phyloP scores from a whole-genome alignment of 2,113 vertebrate genomes.

The Hippocampus guttulatus region DNA sequence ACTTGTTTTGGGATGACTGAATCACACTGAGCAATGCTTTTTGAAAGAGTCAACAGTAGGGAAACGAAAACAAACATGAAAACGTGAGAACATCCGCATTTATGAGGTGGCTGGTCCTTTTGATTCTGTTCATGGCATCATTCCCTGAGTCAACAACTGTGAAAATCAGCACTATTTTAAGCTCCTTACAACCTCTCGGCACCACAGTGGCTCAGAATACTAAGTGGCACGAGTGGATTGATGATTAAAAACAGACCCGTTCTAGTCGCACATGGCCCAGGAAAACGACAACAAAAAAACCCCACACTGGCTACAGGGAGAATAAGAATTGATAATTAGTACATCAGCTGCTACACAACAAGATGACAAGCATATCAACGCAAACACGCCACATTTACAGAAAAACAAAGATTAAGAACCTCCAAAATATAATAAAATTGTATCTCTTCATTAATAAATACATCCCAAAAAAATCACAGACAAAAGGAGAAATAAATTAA shows the following conservation, averaged over 20 bases:
- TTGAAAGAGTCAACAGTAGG: slow-evolving; percentile 10
- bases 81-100: slow-evolving; percentile 35
- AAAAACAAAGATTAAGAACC: slow-evolving; percentile 19
- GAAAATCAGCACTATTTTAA: slow-evolving; percentile 37
- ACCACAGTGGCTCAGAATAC: slow-evolving; percentile 65
- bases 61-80: neutral
- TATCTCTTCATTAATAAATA: slow-evolving; percentile 78
- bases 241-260: slow-evolving; percentile 30
- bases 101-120: slow-evolving; percentile 61
- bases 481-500: slow-evolving; percentile 71
- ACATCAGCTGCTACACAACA: slow-evolving; percentile 54
- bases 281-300: too few species aligned
- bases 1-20: slow-evolving; percentile 27
- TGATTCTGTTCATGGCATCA: slow-evolving; percentile 66
- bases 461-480: slow-evolving; percentile 51
- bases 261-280: slow-evolving; percentile 33
- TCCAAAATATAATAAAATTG: slow-evolving; percentile 68
- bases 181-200: neutral
- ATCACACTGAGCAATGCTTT: slow-evolving; percentile 37
- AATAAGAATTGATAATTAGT: slow-evolving; percentile 27
- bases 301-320: slow-evolving; percentile 38
- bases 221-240: slow-evolving; percentile 48
- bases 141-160: slow-evolving; percentile 72
- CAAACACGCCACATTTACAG: slow-evolving; percentile 64
- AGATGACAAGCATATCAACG: slow-evolving; percentile 46